Evolutionary conservation across 2,113 vertebrate species (phyloP).

Genomic region (Climacteris rufus): DNA sequence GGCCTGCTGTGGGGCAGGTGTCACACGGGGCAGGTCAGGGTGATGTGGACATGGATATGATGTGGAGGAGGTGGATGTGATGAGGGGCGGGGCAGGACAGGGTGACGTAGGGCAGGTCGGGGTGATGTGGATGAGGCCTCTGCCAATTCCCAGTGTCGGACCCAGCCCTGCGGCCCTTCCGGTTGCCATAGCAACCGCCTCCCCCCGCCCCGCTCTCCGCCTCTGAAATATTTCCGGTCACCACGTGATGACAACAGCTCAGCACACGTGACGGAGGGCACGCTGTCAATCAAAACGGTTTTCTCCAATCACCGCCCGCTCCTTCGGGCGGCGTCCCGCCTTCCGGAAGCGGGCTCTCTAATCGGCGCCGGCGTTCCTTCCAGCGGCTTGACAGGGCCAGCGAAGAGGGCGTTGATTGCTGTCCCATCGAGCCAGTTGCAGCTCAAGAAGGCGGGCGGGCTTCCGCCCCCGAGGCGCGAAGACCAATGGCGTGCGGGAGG

Average conservation of each 20-base stretch:
- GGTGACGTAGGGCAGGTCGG: too few relatives aligned
- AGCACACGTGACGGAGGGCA: neutral
- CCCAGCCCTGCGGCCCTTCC: neutral
- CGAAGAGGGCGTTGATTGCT: neutral
- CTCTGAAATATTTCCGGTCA: neutral
- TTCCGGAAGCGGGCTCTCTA: neutral
- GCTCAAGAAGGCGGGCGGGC: fast-evolving
- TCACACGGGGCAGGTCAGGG: too few relatives aligned
- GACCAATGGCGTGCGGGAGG: slow-evolving; percentile 29
- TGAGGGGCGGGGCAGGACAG: neutral
- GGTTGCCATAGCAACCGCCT: neutral
- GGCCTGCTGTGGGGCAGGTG: neutral
- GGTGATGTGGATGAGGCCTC: neutral
- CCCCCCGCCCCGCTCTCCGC: neutral
- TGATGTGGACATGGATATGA: neutral
- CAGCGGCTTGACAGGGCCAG: neutral
- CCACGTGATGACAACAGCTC: slow-evolving; percentile 58
- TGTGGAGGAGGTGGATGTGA: neutral
- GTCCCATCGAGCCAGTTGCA: fast-evolving
- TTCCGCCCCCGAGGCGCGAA: neutral
- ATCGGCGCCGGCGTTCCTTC: neutral
- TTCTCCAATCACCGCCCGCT: neutral
- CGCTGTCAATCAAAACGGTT: neutral
- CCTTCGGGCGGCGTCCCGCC: neutral
- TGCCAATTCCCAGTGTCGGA: fast-evolving